A percentile compares a stretch with the other conserved stretches of the same genome.
Conservation (phyloP, 1,140 invertebrate genomes). For the Monochamus saltuarius region DNA sequence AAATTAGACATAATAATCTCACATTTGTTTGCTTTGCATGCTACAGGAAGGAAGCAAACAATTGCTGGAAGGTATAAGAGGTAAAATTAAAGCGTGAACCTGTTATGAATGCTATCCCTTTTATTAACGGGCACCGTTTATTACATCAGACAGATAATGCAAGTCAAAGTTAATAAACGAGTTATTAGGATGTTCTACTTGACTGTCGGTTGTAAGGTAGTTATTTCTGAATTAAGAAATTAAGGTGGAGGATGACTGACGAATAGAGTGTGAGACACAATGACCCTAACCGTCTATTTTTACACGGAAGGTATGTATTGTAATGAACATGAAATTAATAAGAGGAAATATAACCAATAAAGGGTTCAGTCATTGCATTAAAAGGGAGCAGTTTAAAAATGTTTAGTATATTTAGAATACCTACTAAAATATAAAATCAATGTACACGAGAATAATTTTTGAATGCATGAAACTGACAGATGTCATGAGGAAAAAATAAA, state of each 20-base stretch:
- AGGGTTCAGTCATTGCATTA: too few species aligned
- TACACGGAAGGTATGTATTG: background rate
- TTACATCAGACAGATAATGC: slow-evolving; percentile 12
- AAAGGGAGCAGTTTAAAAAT: too few species aligned
- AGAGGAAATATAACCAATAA: too few species aligned
- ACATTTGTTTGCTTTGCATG: slow-evolving; percentile 12
- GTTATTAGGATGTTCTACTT: background rate
- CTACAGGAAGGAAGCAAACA: slow-evolving; percentile 19
- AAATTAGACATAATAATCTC: slow-evolving; percentile 18
- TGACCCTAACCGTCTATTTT: background rate
- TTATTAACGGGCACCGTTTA: slow-evolving; percentile 15
- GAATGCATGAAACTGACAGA: too few species aligned
- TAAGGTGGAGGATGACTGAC: slow-evolving; percentile 1
- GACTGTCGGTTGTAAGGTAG: background rate
- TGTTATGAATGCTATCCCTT: slow-evolving; percentile 10
- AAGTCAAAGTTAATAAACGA: background rate
- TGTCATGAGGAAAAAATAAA: too few species aligned
- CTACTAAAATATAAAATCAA: too few species aligned
- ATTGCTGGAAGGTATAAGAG: slow-evolving; percentile 19
- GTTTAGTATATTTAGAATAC: too few species aligned
- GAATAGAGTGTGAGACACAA: background rate
- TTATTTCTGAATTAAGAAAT: background rate
- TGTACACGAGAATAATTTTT: too few species aligned
- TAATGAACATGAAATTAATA: background rate
- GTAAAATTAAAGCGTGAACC: slow-evolving; percentile 7